A percentile compares a stretch with the other conserved stretches of the same genome.
Evolutionary conservation across 1,140 invertebrate species (phyloP).

Genomic region (Bombyx mandarina): DNA sequence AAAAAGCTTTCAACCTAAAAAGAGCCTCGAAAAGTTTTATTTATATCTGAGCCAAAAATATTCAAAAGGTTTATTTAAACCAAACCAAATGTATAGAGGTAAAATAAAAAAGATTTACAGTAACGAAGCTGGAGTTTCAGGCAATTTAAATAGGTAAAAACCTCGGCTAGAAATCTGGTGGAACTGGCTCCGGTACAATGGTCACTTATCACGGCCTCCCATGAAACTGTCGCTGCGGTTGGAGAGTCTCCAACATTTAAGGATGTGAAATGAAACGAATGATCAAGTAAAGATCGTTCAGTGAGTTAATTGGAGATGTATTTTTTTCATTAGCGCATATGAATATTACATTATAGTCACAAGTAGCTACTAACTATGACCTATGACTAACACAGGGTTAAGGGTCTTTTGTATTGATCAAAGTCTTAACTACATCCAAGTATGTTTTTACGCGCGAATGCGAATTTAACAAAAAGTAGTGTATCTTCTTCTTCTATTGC

Average conservation of each 20-base stretch:
- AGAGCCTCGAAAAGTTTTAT: no score
- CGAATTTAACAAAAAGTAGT: no score
- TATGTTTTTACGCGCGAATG: no score
- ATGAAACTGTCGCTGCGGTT: conserved; percentile 19
- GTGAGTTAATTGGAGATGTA: neutral
- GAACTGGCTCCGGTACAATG: conserved; percentile 14
- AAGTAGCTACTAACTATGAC: no score
- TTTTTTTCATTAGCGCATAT: no score
- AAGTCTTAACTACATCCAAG: no score
- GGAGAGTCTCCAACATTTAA: conserved; percentile 10
- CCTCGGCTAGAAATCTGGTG: conserved; percentile 7
- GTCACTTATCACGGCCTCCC: conserved; percentile 16
- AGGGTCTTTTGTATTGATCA: no score
- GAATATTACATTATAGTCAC: no score
- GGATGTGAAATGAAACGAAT: neutral
- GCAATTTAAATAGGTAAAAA: conserved; percentile 9
- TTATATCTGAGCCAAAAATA: neutral
- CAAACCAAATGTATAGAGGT: neutral
- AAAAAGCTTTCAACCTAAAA: no score
- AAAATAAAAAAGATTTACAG: no score
- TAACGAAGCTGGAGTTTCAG: neutral
- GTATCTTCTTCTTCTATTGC: no score
- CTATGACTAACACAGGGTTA: no score
- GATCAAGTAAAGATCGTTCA: neutral
- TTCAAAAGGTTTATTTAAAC: neutral